phyloP scores from a whole-genome alignment of 2,113 vertebrate genomes.

The Thalassarche chlororhynchos region DNA sequence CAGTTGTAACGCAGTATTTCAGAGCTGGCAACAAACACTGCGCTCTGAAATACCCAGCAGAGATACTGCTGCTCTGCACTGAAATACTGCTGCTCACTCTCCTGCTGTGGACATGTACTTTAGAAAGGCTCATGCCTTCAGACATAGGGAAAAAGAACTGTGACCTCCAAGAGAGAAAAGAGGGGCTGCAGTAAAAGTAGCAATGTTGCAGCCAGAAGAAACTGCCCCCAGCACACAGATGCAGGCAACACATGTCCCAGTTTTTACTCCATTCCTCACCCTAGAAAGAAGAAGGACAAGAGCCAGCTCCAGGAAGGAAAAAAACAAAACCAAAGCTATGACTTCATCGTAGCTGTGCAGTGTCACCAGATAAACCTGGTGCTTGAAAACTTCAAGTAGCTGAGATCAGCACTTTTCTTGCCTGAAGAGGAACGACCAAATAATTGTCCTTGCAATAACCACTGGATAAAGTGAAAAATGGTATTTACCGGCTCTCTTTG shows the following conservation, averaged over 20 bases:
- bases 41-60: neutral
- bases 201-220: neutral
- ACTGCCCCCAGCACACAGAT: neutral
- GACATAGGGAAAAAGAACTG: neutral
- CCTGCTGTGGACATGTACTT: neutral
- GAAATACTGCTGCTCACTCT: neutral
- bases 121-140: neutral
- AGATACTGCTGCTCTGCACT: neutral
- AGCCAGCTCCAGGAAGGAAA: neutral
- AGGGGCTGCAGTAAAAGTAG: neutral
- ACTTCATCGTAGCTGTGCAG: neutral
- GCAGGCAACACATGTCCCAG: neutral
- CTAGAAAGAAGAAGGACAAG: neutral
- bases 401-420: neutral
- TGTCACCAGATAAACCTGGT: neutral
- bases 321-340: neutral
- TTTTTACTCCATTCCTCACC: neutral
- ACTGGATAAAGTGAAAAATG: neutral
- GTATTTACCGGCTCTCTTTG: neutral
- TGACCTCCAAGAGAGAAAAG: neutral
- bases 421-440: neutral
- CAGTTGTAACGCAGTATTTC: neutral
- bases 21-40: neutral
- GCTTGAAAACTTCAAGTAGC: neutral
- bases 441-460: neutral